phyloP scores from a whole-genome alignment of 2,888 invertebrate species.

The Caenorhabditis sp. region DNA sequence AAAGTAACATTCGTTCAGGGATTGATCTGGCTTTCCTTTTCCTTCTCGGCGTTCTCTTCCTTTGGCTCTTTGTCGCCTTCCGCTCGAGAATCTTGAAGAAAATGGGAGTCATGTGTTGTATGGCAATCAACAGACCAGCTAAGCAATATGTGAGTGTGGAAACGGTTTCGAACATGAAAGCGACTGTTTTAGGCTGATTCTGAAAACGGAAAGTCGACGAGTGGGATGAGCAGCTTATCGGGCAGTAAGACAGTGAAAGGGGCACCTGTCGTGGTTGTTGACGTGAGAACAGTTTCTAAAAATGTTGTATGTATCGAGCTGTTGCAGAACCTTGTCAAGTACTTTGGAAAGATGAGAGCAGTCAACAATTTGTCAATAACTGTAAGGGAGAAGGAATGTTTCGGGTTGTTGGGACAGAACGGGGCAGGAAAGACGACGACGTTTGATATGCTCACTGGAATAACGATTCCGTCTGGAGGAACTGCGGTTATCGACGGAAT shows the following conservation, averaged over 20 bases:
- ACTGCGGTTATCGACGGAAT: slow-evolving; percentile 68
- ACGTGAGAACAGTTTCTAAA: background rate
- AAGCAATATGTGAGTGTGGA: slow-evolving; percentile 11
- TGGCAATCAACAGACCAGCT: background rate
- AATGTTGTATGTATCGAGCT: background rate
- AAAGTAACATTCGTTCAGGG: too few relatives aligned
- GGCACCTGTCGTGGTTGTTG: background rate
- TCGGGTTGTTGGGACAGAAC: slow-evolving; percentile 77
- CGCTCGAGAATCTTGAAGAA: slow-evolving; percentile 10
- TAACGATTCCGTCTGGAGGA: slow-evolving; percentile 66
- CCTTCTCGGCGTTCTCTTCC: slow-evolving; percentile 27
- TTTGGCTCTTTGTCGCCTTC: slow-evolving; percentile 19
- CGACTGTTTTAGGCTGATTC: background rate
- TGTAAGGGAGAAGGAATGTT: slow-evolving; percentile 75
- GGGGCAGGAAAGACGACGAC: slow-evolving; percentile 80
- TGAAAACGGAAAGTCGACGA: slow-evolving; percentile 14
- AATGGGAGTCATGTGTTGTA: slow-evolving; percentile 5
- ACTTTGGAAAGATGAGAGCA: slow-evolving; percentile 68
- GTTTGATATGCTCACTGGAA: slow-evolving; percentile 78
- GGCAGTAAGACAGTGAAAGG: background rate
- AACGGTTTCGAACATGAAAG: too few relatives aligned
- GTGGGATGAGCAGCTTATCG: too few relatives aligned
- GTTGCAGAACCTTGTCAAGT: slow-evolving; percentile 42
- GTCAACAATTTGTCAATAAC: slow-evolving; percentile 71
- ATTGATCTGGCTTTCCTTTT: slow-evolving; percentile 17